Evolutionary conservation across 2,113 vertebrate species (phyloP).

Genomic region (Henicopernis longicauda): DNA sequence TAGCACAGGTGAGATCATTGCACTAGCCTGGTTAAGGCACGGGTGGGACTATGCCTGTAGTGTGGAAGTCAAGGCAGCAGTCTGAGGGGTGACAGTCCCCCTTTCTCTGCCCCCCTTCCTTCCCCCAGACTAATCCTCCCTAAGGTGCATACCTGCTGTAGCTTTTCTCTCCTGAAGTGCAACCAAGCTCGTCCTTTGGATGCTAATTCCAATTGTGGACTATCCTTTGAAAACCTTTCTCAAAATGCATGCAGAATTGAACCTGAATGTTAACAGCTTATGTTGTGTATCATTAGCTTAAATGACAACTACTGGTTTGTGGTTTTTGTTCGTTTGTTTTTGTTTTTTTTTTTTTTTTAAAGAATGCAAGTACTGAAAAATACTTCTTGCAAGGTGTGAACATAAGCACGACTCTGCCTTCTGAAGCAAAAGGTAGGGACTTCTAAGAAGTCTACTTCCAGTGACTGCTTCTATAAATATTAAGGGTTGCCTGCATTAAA

Average conservation of each 20-base stretch:
- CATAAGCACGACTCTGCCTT: conserved; percentile 53
- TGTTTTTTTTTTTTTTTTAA: not conserved
- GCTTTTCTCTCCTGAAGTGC: not conserved
- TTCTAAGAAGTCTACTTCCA: not conserved
- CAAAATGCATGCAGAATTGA: not conserved
- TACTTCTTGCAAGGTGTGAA: conserved; percentile 69
- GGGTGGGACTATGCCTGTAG: not conserved
- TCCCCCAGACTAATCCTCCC: not conserved
- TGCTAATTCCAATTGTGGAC: not conserved
- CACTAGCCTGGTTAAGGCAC: not conserved
- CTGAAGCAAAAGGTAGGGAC: conserved; percentile 70
- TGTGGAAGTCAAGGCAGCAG: not conserved
- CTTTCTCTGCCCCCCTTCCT: not conserved
- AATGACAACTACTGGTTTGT: not conserved
- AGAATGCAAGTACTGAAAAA: conserved; percentile 68
- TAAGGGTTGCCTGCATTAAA: not conserved
- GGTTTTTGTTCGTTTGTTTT: not conserved
- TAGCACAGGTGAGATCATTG: not conserved
- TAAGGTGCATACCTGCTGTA: not conserved
- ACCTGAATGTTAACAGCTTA: not conserved
- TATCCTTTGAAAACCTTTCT: not conserved
- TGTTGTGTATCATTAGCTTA: not conserved
- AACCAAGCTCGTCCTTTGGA: not conserved
- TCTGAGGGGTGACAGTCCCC: not conserved
- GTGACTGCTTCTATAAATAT: not conserved